These are phyloP conservation scores for Malurus alboscapulatus DNA, from an alignment of 2,113 vertebrate genomes.

Conservation along the genomic window DNA sequence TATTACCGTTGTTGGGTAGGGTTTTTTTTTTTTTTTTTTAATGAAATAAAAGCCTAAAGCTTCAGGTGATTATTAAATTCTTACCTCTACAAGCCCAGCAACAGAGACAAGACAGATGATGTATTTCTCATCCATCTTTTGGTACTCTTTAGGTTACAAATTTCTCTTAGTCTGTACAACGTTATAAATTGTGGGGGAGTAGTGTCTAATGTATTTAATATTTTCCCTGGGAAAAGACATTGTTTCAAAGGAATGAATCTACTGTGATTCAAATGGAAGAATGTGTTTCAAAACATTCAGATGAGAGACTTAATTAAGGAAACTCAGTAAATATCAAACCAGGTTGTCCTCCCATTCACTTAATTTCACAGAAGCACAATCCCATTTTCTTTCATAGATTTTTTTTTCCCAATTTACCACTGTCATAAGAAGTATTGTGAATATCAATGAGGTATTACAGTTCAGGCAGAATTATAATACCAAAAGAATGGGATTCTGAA, in stretches of 20 bases:
- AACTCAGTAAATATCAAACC: not conserved
- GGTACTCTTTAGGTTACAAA: not conserved
- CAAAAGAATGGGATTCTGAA: not conserved
- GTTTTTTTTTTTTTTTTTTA: not conserved
- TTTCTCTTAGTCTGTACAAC: not conserved
- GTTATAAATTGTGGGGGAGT: not conserved
- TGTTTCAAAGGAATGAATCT: not conserved
- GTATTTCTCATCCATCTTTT: not conserved
- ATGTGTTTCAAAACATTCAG: not conserved
- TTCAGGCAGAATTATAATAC: not conserved
- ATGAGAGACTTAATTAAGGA: not conserved
- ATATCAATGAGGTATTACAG: not conserved
- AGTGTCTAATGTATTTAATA: not conserved
- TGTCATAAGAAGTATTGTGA: not conserved
- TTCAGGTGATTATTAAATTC: constrained; percentile 26
- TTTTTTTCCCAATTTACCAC: not conserved
- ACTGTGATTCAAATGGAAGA: not conserved
- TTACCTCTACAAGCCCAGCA: not conserved
- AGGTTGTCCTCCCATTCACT: not conserved
- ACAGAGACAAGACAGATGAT: not conserved
- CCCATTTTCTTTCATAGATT: not conserved
- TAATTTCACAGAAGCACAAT: not conserved
- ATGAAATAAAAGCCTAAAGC: not conserved
- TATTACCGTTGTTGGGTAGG: not conserved
- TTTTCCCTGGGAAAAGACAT: not conserved